These are phyloP conservation scores for Drosophila paracracens DNA, from an alignment of 2,888 invertebrate species.

Conservation along the genomic window DNA sequence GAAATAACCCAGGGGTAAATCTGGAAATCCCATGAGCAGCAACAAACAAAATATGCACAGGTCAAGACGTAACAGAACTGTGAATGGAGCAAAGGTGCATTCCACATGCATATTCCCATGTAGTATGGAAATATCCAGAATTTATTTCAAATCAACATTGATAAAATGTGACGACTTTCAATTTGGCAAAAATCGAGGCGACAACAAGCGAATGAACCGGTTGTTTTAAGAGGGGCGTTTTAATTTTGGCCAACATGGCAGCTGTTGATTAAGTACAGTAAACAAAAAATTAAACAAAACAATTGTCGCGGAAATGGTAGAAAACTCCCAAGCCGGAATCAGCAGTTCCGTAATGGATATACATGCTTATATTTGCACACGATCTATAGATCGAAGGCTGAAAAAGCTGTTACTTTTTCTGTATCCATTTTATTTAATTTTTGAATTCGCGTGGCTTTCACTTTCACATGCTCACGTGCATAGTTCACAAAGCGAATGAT, in stretches of 20 bases:
- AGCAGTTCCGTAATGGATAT: constrained; percentile 51
- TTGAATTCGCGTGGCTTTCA: constrained; percentile 41
- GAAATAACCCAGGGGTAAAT: constrained; percentile 24
- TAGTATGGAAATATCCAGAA: constrained; percentile 3
- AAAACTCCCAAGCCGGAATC: constrained; percentile 38
- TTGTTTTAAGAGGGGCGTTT: constrained; percentile 30
- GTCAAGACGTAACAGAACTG: constrained; percentile 23
- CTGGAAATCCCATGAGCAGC: constrained; percentile 23
- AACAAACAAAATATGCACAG: constrained; percentile 17
- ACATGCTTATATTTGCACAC: not conserved
- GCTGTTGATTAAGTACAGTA: constrained; percentile 40
- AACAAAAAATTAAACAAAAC: constrained; percentile 28
- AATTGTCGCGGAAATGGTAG: constrained; percentile 38
- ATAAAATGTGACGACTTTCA: constrained; percentile 5
- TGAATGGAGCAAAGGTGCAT: constrained; percentile 8
- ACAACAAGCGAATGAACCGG: constrained; percentile 24
- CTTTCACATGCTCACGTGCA: constrained; percentile 25
- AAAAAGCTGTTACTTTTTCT: constrained; percentile 12
- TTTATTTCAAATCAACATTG: constrained; percentile 14
- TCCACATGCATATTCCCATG: not conserved
- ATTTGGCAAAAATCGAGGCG: not conserved
- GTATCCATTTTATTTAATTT: not conserved
- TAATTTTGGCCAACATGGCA: constrained; percentile 42
- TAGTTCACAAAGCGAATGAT: not conserved
- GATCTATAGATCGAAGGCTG: constrained; percentile 38